Evolutionary conservation across 2,888 invertebrate species (phyloP).

Genomic region (Cephus spinipes): DNA sequence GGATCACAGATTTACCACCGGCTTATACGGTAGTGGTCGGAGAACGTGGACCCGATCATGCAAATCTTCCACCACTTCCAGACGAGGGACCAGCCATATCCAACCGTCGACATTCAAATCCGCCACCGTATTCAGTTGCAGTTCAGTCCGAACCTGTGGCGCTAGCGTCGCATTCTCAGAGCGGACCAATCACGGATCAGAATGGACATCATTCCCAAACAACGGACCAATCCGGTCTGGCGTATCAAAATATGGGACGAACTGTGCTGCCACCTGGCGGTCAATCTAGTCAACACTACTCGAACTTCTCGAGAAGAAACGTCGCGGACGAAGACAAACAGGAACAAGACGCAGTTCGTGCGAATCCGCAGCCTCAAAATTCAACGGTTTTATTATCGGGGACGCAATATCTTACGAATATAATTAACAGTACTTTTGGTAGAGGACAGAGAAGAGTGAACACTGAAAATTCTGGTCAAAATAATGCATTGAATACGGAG

Average conservation of each 20-base stretch:
- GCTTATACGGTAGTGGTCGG: constrained; percentile 42
- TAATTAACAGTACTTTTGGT: constrained; percentile 34
- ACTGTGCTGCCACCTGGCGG: no score
- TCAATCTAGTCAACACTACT: not conserved
- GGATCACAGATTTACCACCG: constrained; percentile 49
- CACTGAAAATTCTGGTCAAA: not conserved
- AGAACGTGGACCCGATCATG: constrained; percentile 6
- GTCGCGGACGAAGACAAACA: constrained; percentile 26
- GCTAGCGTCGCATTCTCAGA: constrained; percentile 6
- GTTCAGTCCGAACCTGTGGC: constrained; percentile 26
- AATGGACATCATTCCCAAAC: not conserved
- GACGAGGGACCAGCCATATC: constrained; percentile 12
- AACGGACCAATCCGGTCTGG: not conserved
- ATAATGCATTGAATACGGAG: no score
- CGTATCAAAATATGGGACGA: no score
- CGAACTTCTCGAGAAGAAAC: not conserved
- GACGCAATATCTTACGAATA: constrained; percentile 34
- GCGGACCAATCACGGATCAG: not conserved
- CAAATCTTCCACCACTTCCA: constrained; percentile 11
- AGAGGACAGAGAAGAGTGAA: constrained; percentile 24
- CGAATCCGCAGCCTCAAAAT: not conserved
- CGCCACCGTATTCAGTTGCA: constrained; percentile 44
- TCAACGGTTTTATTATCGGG: constrained; percentile 22
- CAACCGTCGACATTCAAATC: constrained; percentile 32
- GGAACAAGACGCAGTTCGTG: constrained; percentile 4